Conservation (phyloP, 2,113 vertebrate species). For the Mustelus asterias region DNA sequence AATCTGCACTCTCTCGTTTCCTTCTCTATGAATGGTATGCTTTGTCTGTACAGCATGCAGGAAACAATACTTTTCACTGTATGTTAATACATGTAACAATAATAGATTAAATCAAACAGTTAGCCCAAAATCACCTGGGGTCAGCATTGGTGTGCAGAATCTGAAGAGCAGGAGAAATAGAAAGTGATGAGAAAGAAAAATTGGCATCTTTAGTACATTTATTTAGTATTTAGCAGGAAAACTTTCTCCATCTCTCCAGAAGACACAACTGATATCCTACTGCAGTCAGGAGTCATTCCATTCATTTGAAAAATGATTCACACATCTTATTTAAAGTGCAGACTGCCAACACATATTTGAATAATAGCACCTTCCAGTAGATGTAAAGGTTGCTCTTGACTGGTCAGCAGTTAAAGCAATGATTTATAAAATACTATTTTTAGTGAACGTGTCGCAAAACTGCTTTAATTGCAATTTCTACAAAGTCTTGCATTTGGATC, state of each 20-base stretch:
- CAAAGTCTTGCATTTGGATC: background rate
- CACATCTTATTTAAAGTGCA: background rate
- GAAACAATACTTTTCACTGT: no score
- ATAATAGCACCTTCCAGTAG: background rate
- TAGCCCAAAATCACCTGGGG: background rate
- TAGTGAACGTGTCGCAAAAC: background rate
- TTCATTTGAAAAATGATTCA: background rate
- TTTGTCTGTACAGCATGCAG: no score
- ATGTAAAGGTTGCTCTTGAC: background rate
- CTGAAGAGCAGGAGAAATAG: background rate
- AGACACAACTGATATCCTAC: background rate
- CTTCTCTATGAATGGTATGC: background rate
- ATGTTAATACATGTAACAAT: no score
- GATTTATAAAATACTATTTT: conserved; percentile 21
- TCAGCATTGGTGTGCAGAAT: background rate
- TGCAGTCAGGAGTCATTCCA: background rate
- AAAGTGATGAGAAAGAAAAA: background rate
- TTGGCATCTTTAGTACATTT: background rate
- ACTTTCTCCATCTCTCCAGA: background rate
- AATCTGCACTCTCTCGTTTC: no score
- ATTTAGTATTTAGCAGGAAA: background rate
- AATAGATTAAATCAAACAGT: background rate
- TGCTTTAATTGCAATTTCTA: background rate
- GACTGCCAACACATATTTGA: conserved; percentile 16
- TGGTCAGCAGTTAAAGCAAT: background rate